Conservation (phyloP, 2,797 vertebrate species). For the Diplodus puntazzo region DNA sequence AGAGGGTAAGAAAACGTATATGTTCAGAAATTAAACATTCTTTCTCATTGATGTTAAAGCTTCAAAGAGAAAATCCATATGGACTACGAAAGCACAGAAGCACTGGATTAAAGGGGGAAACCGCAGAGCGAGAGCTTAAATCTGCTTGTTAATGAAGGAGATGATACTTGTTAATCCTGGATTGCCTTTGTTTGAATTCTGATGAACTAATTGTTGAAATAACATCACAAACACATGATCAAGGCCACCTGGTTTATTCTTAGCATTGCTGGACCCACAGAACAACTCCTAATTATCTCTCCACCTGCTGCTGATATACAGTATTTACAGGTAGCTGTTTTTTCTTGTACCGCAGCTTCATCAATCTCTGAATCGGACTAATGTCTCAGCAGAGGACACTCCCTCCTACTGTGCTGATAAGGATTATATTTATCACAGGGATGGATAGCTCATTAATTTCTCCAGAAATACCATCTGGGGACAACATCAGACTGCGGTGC, state of each 20-base stretch:
- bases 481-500: conserved; percentile 35
- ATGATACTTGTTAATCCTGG: conserved; percentile 47
- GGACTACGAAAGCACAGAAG: conserved; percentile 1
- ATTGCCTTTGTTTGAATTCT: conserved; percentile 41
- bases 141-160: conserved; percentile 38
- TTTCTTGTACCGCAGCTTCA: conserved; percentile 3
- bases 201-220: conserved; percentile 40
- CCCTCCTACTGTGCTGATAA: conserved; percentile 42
- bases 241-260: conserved; percentile 40
- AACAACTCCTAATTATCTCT: conserved; percentile 26
- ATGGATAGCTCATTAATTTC: conserved; percentile 68
- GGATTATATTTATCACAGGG: conserved; percentile 58
- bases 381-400: conserved; percentile 39
- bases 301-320: conserved; percentile 18
- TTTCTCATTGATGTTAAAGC: not conserved
- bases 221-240: conserved; percentile 40
- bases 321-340: conserved; percentile 18
- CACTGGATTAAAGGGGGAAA: conserved; percentile 5
- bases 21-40: not conserved
- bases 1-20: not conserved
- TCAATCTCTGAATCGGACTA: conserved; percentile 20
- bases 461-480: conserved; percentile 60
- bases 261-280: conserved; percentile 15
- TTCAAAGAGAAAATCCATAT: conserved; percentile 5
- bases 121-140: conserved; percentile 36